phyloP scores from a whole-genome alignment of 2,113 vertebrate genomes.

The Corythoichthys intestinalis region DNA sequence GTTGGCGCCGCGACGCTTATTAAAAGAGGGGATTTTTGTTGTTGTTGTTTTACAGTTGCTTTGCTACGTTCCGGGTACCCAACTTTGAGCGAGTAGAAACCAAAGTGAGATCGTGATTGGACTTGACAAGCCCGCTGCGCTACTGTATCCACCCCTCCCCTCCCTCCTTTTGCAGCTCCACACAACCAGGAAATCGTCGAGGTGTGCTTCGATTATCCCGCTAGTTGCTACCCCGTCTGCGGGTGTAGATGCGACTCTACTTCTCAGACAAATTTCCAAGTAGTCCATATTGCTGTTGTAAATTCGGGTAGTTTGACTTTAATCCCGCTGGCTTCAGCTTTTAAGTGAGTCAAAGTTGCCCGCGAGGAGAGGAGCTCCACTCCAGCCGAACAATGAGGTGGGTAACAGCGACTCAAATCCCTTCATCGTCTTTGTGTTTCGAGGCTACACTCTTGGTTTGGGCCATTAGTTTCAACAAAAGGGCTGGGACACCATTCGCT shows the following conservation, averaged over 20 bases:
- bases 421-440: slow-evolving; percentile 58
- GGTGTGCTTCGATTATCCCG: slow-evolving; percentile 65
- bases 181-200: slow-evolving; percentile 78
- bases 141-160: slow-evolving; percentile 59
- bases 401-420: slow-evolving; percentile 62
- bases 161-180: slow-evolving; percentile 46
- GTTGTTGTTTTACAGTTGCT: not conserved
- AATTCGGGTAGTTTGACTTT: slow-evolving; percentile 36
- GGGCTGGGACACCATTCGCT: slow-evolving; percentile 3
- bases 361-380: slow-evolving; percentile 61
- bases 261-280: slow-evolving; percentile 6
- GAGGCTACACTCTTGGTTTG: slow-evolving; percentile 35
- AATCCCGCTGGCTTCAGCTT: slow-evolving; percentile 31
- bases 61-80: slow-evolving; percentile 8
- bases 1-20: slow-evolving; percentile 2
- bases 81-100: slow-evolving; percentile 15
- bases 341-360: slow-evolving; percentile 59
- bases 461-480: slow-evolving; percentile 27
- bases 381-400: slow-evolving; percentile 75
- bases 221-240: slow-evolving; percentile 44
- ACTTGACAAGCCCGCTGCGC: slow-evolving; percentile 73
- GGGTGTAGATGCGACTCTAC: slow-evolving; percentile 57
- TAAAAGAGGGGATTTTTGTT: slow-evolving; percentile 14
- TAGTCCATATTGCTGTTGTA: not conserved
- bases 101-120: slow-evolving; percentile 65